Conservation (phyloP, 2,888 invertebrate species). For the Drosophila rellima region DNA sequence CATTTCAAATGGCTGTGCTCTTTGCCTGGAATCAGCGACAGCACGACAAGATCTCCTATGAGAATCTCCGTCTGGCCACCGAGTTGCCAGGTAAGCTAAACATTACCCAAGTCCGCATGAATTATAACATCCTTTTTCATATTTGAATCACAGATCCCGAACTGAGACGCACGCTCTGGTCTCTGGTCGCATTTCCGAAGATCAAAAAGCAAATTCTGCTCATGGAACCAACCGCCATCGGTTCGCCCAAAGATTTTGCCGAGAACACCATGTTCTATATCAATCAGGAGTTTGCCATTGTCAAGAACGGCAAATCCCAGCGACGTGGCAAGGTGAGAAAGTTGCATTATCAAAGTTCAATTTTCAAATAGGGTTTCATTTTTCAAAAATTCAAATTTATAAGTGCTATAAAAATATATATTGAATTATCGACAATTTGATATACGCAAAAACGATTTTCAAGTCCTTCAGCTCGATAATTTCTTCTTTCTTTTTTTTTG, state of each 20-base stretch:
- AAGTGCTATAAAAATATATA: too few relatives aligned
- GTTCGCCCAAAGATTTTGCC: slow-evolving; percentile 96
- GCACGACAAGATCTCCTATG: slow-evolving; percentile 96
- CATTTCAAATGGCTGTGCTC: slow-evolving; percentile 99
- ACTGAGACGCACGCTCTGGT: slow-evolving; percentile 97
- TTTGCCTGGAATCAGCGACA: slow-evolving; percentile 99
- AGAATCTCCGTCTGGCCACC: slow-evolving; percentile 97
- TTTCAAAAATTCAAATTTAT: too few relatives aligned
- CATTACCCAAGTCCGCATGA: background rate
- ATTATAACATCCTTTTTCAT: background rate
- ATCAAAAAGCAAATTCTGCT: slow-evolving; percentile 95
- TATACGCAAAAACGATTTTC: too few relatives aligned
- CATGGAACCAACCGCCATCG: slow-evolving; percentile 91
- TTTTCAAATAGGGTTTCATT: background rate
- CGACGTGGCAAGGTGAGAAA: slow-evolving; percentile 93
- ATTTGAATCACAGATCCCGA: slow-evolving; percentile 90
- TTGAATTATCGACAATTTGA: too few relatives aligned
- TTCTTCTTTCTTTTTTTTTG: too few relatives aligned
- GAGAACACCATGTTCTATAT: slow-evolving; percentile 98
- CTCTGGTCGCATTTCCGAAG: slow-evolving; percentile 97
- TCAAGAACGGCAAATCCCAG: slow-evolving; percentile 98
- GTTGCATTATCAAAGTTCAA: background rate
- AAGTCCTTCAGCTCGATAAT: too few relatives aligned
- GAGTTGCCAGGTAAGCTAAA: slow-evolving; percentile 91
- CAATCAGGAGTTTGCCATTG: slow-evolving; percentile 97